These are phyloP conservation scores for Ctenopoma multispine DNA, from an alignment of 2,797 vertebrate genomes.

Conservation along the genomic window DNA sequence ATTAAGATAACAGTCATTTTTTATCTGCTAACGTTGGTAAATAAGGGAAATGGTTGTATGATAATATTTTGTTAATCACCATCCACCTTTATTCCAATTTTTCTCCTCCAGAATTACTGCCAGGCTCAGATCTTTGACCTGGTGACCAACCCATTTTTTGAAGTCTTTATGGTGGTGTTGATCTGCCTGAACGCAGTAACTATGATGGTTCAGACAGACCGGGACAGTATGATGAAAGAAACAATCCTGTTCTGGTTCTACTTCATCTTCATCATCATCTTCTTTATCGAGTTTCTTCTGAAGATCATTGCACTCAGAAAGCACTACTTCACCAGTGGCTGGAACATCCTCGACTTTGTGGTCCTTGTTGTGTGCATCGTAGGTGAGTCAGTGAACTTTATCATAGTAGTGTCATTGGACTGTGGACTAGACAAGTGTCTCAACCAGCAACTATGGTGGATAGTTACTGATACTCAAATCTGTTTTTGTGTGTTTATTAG, in stretches of 20 bases:
- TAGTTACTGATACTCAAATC: too few species aligned
- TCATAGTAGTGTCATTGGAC: neutral
- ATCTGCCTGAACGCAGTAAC: constrained; percentile 92
- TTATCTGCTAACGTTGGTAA: too few species aligned
- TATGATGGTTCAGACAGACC: constrained; percentile 90
- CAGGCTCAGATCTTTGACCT: constrained; percentile 90
- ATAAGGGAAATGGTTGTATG: too few species aligned
- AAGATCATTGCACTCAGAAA: constrained; percentile 89
- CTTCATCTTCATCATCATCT: constrained; percentile 88
- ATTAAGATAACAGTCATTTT: too few species aligned
- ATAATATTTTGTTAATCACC: too few species aligned
- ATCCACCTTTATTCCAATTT: too few species aligned
- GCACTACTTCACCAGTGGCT: constrained; percentile 88
- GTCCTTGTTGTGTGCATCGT: constrained; percentile 87
- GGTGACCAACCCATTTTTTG: constrained; percentile 88
- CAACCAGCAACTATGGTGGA: too few species aligned
- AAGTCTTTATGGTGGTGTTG: constrained; percentile 90
- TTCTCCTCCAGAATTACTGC: constrained; percentile 87
- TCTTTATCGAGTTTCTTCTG: constrained; percentile 88
- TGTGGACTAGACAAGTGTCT: too few species aligned
- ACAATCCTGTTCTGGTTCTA: constrained; percentile 82
- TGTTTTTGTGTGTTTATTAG: too few species aligned
- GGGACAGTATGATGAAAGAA: constrained; percentile 80
- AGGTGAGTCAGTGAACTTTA: constrained; percentile 76
- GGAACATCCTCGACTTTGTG: constrained; percentile 93